These are phyloP conservation scores for Mohoua ochrocephala DNA, from an alignment of 2,113 vertebrate species.

Conservation along the genomic window DNA sequence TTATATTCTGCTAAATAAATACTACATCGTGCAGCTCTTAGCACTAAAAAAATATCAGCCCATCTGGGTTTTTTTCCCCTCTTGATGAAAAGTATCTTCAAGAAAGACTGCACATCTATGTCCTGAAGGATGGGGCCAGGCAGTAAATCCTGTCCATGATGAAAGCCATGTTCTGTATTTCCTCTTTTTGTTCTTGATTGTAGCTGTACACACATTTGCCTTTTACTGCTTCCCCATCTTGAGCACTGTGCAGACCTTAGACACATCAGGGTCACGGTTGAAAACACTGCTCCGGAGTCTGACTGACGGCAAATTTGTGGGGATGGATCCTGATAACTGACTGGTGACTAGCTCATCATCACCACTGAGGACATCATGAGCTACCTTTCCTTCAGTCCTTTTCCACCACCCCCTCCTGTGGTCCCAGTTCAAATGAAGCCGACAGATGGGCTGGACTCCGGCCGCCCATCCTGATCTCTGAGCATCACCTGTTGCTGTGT, in stretches of 20 bases:
- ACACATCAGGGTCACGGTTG: background rate
- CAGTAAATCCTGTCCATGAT: background rate
- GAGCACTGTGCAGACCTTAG: background rate
- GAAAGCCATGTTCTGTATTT: background rate
- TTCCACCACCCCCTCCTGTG: background rate
- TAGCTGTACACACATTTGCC: background rate
- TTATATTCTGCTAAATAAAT: constrained; percentile 31
- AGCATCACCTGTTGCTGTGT: background rate
- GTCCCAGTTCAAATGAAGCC: background rate
- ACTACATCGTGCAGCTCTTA: background rate
- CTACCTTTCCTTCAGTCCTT: background rate
- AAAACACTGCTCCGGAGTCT: background rate
- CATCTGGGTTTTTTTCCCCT: background rate
- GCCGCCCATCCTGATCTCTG: background rate
- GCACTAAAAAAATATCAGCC: background rate
- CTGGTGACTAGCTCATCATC: background rate
- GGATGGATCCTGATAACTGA: background rate
- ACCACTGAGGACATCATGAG: accelerated
- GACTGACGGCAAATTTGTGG: background rate
- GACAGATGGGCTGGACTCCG: background rate
- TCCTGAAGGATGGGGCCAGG: background rate
- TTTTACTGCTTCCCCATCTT: background rate
- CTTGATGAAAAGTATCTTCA: background rate
- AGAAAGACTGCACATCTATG: background rate
- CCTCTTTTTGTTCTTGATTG: background rate